Base-by-base conservation (phyloP, 2,113 vertebrate species). In the Chlorodrepanis virens region DNA sequence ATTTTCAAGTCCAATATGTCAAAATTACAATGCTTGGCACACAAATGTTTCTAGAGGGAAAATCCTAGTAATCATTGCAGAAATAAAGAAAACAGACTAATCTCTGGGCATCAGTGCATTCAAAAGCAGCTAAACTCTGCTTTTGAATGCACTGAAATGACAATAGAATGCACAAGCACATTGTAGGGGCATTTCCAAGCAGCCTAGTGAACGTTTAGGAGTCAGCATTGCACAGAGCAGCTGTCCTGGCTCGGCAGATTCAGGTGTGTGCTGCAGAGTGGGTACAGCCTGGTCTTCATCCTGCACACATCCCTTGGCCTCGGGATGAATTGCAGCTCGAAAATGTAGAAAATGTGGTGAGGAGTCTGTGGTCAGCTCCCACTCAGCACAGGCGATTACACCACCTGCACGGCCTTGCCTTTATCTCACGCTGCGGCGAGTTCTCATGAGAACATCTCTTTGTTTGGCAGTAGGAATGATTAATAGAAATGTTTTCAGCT, bases 1-100 rank as follows among this genome's bases (percentile, higher is more conserved):
- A 72, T 67, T 97, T 97, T 91, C 79, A 84, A 95, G 87, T 59
- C 54, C 71, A 89, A 11, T 23, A 47, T 87, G 61, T 94, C 75
- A 90, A 84, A 92, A 84, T 83, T 59, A 76, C 9, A 75, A 89
- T 19, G 78, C 28, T 59, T 63, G 33, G 33, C 63, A 74, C 20
- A 80, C 35, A 68, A 49, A 57, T 0, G 0, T 69, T 91, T 91
- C 53, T 63, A 63, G 54, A 86, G 28, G 87, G 53, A 67, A 87
- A 87, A 68, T 52, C 28, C 33, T 60, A 31, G 25, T 12, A 70
- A 70, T 57, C 11, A 64, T 29, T 65, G 37, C 50, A 77, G 39
- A 90, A 92, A 61, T 18, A 52, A 77, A 71, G 42, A 63, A 87
- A 77, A 50, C 31, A 27, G 6, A 21, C 25, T 29, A 3, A 79